Evolutionary conservation across 2,113 vertebrate genomes (phyloP), one percentile per base, ranked within the genome.

Genomic region (Okapia johnstoni): DNA sequence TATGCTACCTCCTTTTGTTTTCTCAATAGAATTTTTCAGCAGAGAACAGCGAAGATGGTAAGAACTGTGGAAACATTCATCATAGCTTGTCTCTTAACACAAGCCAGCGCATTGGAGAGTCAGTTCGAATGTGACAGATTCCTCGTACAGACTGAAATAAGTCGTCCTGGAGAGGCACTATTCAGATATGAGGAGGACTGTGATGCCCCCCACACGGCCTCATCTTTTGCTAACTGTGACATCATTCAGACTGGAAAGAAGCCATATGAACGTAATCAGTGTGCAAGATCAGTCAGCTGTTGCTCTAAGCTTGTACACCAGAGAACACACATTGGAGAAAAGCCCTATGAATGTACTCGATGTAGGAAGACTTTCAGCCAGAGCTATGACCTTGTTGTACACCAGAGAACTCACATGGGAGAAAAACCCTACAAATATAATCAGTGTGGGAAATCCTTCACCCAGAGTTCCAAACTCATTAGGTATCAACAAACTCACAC

Each of bases 271-370:
- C 92, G 88, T 90, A 48, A n/a, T 77, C 70, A 36, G 1, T 54
- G 94, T 92, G 40, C 80, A 28, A 90, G 90, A 16, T 50, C 57
- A 23, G 86, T 73, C 70, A 89, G 50, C 61, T 92, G 9, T 57
- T 54, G 26, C 43, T 93, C 84, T 70, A 55, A 91, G 80, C 57
- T 83, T 61, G 40, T 60, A n/a, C 19, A 92, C n/a, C 73, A 95
- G 90, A 97, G 81, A 90, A 94, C n/a, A 77, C 85, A 86, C 16
- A 89, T 36, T 16, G 55, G 94, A 80, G 90, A 85, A 79, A 92
- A 97, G 26, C 63, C 80, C 12, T 93, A 54, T 90, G 80, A 92
- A 25, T 95, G 85, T 77, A 16, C 36, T 25, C 5, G 0, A 2
- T 84, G 61, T 83, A 12, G 30, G 13, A 93, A 91, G 16, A 58